These are phyloP conservation scores for Drosophila birchii DNA, from an alignment of 2,888 invertebrate species.

Conservation along the genomic window DNA sequence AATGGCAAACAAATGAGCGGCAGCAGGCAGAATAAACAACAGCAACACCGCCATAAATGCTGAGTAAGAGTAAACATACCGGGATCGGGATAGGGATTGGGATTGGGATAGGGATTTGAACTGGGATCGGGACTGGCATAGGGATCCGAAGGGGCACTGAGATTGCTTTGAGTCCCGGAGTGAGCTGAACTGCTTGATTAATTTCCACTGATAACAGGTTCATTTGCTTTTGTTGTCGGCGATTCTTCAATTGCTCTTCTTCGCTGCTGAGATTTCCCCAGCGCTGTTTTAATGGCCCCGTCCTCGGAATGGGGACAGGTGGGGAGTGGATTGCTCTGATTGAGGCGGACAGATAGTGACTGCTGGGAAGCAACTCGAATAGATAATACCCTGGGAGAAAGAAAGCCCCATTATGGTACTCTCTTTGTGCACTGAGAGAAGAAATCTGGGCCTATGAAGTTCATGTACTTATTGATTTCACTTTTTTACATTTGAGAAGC, in stretches of 20 bases:
- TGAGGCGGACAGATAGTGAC: constrained; percentile 68
- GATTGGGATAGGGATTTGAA: background rate
- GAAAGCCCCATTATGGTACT: constrained; percentile 6
- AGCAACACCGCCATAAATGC: constrained; percentile 65
- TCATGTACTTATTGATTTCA: too few species aligned
- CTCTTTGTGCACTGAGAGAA: background rate
- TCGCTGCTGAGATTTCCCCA: constrained; percentile 26
- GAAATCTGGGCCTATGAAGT: background rate
- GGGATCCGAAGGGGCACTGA: constrained; percentile 16
- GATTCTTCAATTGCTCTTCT: constrained; percentile 70
- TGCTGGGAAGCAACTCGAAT: constrained; percentile 24
- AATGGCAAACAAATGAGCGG: constrained; percentile 80
- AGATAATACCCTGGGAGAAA: constrained; percentile 18
- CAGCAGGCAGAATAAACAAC: constrained; percentile 52
- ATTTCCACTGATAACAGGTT: constrained; percentile 80
- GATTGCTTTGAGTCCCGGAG: constrained; percentile 32
- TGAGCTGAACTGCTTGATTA: constrained; percentile 69
- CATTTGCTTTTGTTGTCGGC: constrained; percentile 79
- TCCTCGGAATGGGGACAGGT: constrained; percentile 39
- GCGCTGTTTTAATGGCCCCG: constrained; percentile 3
- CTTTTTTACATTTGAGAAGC: too few species aligned
- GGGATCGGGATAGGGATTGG: constrained; percentile 48
- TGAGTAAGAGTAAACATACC: constrained; percentile 76
- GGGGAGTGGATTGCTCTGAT: constrained; percentile 54
- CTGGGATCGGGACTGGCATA: background rate